Evolutionary conservation across 2,113 vertebrate genomes (phyloP).

Genomic region (Piprites chloris): DNA sequence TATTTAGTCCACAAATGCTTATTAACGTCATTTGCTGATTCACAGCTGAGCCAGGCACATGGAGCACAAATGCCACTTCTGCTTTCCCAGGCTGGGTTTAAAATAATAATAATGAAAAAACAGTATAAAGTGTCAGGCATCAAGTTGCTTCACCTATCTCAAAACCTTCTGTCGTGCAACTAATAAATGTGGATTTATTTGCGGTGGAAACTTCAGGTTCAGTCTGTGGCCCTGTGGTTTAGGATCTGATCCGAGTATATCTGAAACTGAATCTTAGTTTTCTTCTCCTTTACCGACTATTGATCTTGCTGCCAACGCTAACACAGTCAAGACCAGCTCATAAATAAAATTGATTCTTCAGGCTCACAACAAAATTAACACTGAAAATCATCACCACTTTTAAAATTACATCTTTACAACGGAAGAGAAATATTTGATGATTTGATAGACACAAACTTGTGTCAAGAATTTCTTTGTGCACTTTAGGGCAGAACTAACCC

Average conservation of each 20-base stretch:
- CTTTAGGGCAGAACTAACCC: not conserved
- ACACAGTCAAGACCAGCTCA: not conserved
- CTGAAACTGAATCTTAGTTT: not conserved
- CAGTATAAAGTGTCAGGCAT: not conserved
- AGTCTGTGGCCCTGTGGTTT: not conserved
- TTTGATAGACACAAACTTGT: not conserved
- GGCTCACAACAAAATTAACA: not conserved
- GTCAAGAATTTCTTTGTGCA: fast-evolving
- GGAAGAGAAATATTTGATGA: not conserved
- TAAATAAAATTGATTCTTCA: not conserved
- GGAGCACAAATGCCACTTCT: slow-evolving; percentile 21
- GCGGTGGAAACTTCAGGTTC: not conserved
- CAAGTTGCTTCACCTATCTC: not conserved
- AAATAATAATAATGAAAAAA: not conserved
- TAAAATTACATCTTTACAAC: not conserved
- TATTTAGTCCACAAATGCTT: slow-evolving; percentile 58
- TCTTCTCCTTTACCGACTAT: not conserved
- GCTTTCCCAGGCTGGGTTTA: not conserved
- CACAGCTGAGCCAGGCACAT: not conserved
- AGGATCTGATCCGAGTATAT: not conserved
- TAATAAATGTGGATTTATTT: not conserved
- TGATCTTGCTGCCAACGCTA: not conserved
- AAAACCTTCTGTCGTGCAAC: not conserved
- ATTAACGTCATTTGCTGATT: slow-evolving; percentile 55
- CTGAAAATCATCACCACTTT: not conserved